Conservation (phyloP, 1,140 invertebrate genomes). For the Caenorhabditis latens region DNA sequence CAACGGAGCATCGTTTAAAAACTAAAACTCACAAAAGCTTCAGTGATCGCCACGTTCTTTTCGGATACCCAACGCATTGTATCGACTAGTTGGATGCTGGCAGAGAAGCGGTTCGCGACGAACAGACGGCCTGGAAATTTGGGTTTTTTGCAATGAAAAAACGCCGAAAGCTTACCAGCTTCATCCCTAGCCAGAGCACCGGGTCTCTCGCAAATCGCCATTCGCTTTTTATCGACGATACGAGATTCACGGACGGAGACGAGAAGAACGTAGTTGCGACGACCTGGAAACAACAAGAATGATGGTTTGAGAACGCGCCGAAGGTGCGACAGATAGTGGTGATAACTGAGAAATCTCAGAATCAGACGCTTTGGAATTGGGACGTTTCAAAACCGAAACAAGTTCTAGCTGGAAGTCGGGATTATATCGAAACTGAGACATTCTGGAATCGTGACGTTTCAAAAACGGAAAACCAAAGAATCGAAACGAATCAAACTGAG, state of each 20-base stretch:
- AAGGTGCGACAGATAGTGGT: too few relatives aligned
- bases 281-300: not conserved
- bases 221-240: constrained; percentile 62
- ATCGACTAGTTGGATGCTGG: constrained; percentile 51
- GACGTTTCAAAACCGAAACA: too few relatives aligned
- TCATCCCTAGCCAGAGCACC: constrained; percentile 65
- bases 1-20: not conserved
- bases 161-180: constrained; percentile 2
- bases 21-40: constrained; percentile 41
- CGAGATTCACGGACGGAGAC: constrained; percentile 63
- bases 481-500: too few relatives aligned
- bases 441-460: too few relatives aligned
- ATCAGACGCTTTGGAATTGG: too few relatives aligned
- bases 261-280: constrained; percentile 59
- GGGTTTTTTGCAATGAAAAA: not conserved
- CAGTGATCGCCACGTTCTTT: constrained; percentile 38
- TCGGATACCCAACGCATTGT: constrained; percentile 53
- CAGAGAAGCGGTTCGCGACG: constrained; percentile 49
- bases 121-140: constrained; percentile 58
- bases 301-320: not conserved
- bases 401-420: too few relatives aligned
- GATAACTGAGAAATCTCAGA: too few relatives aligned
- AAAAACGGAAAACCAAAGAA: too few relatives aligned
- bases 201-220: constrained; percentile 67
- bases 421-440: too few relatives aligned